Evolutionary conservation across 1,140 invertebrate genomes (phyloP).

Genomic region (Hesperophylax magnus): DNA sequence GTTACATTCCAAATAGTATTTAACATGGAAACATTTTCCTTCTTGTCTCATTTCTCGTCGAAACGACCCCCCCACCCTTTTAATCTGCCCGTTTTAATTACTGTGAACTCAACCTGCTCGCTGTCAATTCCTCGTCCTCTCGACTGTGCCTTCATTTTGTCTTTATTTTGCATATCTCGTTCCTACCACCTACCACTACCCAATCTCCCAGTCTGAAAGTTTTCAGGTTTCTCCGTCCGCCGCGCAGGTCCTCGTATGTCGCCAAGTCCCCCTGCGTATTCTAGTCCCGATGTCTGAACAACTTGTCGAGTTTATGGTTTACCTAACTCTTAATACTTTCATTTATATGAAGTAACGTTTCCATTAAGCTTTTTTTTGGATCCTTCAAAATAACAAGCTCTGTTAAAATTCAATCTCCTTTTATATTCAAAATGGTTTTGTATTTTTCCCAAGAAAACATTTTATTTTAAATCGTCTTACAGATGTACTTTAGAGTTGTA

Average conservation of each 20-base stretch:
- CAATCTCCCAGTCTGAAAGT: background rate
- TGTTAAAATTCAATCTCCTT: background rate
- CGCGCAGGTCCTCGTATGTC: too few species aligned
- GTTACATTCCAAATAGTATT: background rate
- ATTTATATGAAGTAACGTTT: background rate
- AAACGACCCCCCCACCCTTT: slow-evolving; percentile 22
- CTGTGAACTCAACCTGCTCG: slow-evolving; percentile 53
- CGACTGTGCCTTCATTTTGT: slow-evolving; percentile 48
- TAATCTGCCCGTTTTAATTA: slow-evolving; percentile 58
- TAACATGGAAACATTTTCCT: background rate
- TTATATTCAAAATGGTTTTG: background rate
- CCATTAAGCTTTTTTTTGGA: background rate
- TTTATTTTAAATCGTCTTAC: too few species aligned
- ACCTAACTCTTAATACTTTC: too few species aligned
- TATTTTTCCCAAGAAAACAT: background rate
- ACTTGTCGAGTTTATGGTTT: too few species aligned
- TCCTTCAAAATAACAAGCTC: background rate
- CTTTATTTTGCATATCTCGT: slow-evolving; percentile 44
- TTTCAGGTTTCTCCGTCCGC: background rate
- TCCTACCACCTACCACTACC: background rate
- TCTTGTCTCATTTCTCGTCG: background rate
- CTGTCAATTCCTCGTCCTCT: slow-evolving; percentile 55
- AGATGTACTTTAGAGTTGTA: background rate
- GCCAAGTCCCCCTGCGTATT: too few species aligned
- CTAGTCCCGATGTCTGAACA: too few species aligned